A percentile compares a stretch with the other conserved stretches of the same genome.
Conservation (phyloP, 2,888 invertebrate species). For the Morinoia aosen region DNA sequence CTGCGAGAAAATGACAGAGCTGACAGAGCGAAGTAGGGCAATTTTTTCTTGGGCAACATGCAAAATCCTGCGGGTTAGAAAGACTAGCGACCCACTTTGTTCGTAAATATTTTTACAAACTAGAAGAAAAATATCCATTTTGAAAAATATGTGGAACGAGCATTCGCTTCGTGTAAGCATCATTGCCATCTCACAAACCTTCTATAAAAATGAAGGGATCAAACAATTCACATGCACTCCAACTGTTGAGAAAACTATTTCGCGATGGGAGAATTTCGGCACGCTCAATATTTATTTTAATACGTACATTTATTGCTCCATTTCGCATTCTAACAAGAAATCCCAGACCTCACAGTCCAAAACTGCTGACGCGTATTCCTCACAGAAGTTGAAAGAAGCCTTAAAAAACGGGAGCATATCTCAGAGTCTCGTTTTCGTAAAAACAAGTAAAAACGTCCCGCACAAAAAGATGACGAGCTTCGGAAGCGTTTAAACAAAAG, state of each 20-base stretch:
- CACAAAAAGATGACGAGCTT: background rate
- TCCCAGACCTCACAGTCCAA: background rate
- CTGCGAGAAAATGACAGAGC: background rate
- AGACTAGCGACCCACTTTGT: background rate
- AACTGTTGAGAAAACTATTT: background rate
- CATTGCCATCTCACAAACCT: background rate
- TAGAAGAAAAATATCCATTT: background rate
- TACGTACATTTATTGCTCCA: background rate
- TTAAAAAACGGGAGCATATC: background rate
- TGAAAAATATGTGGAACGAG: background rate
- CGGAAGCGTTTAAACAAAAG: constrained; percentile 4
- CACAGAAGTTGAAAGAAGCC: background rate
- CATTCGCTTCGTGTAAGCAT: background rate
- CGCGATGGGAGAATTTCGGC: background rate
- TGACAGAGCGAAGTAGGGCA: background rate
- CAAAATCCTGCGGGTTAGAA: background rate
- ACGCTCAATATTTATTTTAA: background rate
- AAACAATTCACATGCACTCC: background rate
- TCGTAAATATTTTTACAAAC: background rate
- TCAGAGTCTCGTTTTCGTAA: background rate
- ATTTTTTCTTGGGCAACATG: background rate
- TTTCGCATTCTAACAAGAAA: background rate
- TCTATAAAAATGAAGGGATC: background rate
- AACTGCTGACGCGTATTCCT: constrained; percentile 17
- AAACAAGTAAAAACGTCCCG: background rate